Evolutionary conservation across 2,888 invertebrate species (phyloP).

Genomic region (Coenonympha arcania): DNA sequence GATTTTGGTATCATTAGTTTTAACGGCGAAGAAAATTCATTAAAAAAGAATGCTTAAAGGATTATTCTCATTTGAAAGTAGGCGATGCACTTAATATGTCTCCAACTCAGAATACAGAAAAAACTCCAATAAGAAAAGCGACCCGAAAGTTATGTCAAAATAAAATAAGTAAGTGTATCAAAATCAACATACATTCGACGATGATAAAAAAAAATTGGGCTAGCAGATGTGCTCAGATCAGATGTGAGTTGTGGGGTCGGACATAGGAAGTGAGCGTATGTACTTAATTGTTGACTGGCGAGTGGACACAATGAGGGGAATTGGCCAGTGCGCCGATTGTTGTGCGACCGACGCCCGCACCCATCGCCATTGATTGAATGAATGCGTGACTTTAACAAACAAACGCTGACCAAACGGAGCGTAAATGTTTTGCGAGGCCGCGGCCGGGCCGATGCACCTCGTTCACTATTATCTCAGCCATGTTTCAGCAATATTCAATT

Average conservation of each 20-base stretch:
- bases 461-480: slow-evolving; percentile 8
- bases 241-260: slow-evolving; percentile 47
- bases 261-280: slow-evolving; percentile 64
- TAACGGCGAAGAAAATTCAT: too few species aligned
- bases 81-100: too few species aligned
- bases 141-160: too few species aligned
- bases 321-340: slow-evolving; percentile 69
- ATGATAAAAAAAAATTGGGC: slow-evolving; percentile 37
- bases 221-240: slow-evolving; percentile 50
- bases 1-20: too few species aligned
- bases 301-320: slow-evolving; percentile 72
- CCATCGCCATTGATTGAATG: slow-evolving; percentile 68
- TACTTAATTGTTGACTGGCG: slow-evolving; percentile 69
- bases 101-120: too few species aligned
- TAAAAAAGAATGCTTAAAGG: too few species aligned
- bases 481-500: slow-evolving; percentile 3
- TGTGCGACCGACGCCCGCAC: slow-evolving; percentile 71
- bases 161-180: neutral
- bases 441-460: slow-evolving; percentile 5
- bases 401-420: slow-evolving; percentile 49
- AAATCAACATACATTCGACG: neutral
- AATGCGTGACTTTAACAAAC: slow-evolving; percentile 65
- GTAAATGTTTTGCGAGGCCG: slow-evolving; percentile 44
- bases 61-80: too few species aligned
- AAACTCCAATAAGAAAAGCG: too few species aligned